Evolutionary conservation across 2,888 invertebrate species (phyloP).

Genomic region (Drosophila atripex): DNA sequence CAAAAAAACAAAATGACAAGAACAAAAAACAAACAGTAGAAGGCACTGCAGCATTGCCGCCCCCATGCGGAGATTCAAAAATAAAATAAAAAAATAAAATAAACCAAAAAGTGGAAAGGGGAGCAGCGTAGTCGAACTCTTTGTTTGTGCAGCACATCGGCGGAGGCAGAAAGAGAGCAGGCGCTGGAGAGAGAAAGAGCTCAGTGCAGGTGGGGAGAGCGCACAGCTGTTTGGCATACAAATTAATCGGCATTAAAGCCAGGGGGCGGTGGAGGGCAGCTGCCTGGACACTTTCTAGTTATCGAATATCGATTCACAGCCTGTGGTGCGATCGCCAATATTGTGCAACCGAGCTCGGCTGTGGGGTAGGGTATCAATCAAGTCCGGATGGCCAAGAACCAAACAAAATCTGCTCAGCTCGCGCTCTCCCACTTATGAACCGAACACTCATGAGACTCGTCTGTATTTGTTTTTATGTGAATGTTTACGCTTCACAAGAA

Average conservation of each 20-base stretch:
- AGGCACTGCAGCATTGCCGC: constrained; percentile 41
- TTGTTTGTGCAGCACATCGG: constrained; percentile 36
- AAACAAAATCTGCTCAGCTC: constrained; percentile 33
- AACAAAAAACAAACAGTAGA: constrained; percentile 32
- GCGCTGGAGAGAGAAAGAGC: background rate
- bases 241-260: constrained; percentile 18
- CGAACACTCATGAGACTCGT: background rate
- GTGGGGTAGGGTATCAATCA: constrained; percentile 17
- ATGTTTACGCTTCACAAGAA: constrained; percentile 33
- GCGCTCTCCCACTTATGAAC: constrained; percentile 6
- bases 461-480: constrained; percentile 8
- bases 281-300: constrained; percentile 28
- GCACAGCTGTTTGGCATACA: constrained; percentile 43
- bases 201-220: constrained; percentile 15
- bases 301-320: constrained; percentile 28
- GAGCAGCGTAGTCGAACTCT: constrained; percentile 17
- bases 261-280: background rate
- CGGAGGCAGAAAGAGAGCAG: constrained; percentile 6
- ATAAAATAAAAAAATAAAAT: background rate
- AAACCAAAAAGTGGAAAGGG: background rate
- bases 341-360: constrained; percentile 21
- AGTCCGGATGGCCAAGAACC: constrained; percentile 20
- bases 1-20: constrained; percentile 22
- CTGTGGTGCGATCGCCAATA: constrained; percentile 16
- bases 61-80: constrained; percentile 31